phyloP scores from a whole-genome alignment of 1,140 invertebrate genomes.

The Drosophila lacertosa region DNA sequence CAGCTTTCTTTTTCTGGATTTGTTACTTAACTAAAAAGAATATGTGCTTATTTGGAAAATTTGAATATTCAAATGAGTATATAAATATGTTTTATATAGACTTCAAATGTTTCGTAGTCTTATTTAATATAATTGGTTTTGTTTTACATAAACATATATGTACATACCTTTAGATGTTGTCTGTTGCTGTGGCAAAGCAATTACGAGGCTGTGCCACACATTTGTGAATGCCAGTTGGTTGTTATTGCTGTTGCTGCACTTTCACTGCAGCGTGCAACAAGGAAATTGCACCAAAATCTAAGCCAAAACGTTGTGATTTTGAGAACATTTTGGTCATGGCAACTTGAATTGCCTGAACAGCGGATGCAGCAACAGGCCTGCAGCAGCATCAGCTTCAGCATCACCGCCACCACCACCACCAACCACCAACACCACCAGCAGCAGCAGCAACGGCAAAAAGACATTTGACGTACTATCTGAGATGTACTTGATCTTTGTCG shows the following conservation, averaged over 20 bases:
- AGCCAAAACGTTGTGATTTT: constrained; percentile 51
- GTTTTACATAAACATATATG: too few relatives aligned
- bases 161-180: too few relatives aligned
- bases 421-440: constrained; percentile 12
- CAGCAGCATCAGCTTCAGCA: constrained; percentile 11
- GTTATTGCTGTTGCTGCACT: constrained; percentile 18
- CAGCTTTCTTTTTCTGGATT: too few relatives aligned
- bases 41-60: too few relatives aligned
- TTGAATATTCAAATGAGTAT: too few relatives aligned
- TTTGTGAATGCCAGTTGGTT: constrained; percentile 13
- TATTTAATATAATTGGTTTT: too few relatives aligned
- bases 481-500: constrained; percentile 79
- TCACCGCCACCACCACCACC: constrained; percentile 5
- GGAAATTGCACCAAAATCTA: constrained; percentile 57
- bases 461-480: constrained; percentile 64
- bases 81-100: too few relatives aligned
- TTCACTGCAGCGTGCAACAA: constrained; percentile 30
- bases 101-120: too few relatives aligned
- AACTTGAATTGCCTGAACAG: constrained; percentile 57
- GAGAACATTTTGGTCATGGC: constrained; percentile 78
- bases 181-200: constrained; percentile 1
- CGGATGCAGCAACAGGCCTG: constrained; percentile 53
- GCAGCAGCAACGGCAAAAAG: constrained; percentile 17
- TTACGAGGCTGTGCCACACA: constrained; percentile 16
- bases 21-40: too few relatives aligned